Percentiles rank a stretch among this genome's conserved stretches.
phyloP scores from a whole-genome alignment of 1,140 invertebrate genomes.

The Telenomus remus region DNA sequence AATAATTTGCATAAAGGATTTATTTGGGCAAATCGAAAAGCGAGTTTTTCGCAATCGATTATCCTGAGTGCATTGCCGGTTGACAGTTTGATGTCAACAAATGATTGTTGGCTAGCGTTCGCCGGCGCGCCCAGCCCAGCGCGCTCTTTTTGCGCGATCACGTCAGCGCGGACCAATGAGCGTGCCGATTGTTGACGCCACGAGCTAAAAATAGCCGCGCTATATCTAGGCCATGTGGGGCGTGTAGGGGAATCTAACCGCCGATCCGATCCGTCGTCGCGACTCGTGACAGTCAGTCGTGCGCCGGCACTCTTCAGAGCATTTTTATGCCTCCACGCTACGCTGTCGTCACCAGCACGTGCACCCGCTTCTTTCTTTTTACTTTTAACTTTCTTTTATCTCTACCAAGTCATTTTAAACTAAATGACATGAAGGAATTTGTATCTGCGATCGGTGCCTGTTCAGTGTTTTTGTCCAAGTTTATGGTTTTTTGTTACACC shows the following conservation, averaged over 20 bases:
- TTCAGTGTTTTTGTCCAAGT: too few relatives aligned
- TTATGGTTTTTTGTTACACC: too few relatives aligned
- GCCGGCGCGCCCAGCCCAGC: slow-evolving; percentile 37
- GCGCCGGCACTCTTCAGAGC: slow-evolving; percentile 17
- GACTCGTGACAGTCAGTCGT: slow-evolving; percentile 39
- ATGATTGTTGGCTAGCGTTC: slow-evolving; percentile 27
- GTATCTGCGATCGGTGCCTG: too few relatives aligned
- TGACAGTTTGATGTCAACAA: slow-evolving; percentile 55
- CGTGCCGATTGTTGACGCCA: slow-evolving; percentile 8
- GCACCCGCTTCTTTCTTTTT: slow-evolving; percentile 6
- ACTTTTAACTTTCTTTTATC: too few relatives aligned
- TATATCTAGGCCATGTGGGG: slow-evolving; percentile 51
- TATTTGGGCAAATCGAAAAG: not conserved
- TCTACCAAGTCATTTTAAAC: too few relatives aligned
- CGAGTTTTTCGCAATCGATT: slow-evolving; percentile 5
- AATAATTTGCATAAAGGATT: too few relatives aligned
- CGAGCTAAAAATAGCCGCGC: slow-evolving; percentile 38
- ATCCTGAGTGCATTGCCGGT: slow-evolving; percentile 14
- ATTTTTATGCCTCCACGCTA: not conserved
- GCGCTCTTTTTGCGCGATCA: slow-evolving; percentile 36
- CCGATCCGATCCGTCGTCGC: slow-evolving; percentile 28
- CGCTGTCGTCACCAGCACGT: slow-evolving; percentile 16
- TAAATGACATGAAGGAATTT: too few relatives aligned
- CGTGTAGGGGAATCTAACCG: slow-evolving; percentile 29
- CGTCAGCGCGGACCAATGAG: slow-evolving; percentile 35